These are phyloP conservation scores for Petrolisthes cinctipes DNA, from an alignment of 2,888 invertebrate genomes.

Conservation along the genomic window DNA sequence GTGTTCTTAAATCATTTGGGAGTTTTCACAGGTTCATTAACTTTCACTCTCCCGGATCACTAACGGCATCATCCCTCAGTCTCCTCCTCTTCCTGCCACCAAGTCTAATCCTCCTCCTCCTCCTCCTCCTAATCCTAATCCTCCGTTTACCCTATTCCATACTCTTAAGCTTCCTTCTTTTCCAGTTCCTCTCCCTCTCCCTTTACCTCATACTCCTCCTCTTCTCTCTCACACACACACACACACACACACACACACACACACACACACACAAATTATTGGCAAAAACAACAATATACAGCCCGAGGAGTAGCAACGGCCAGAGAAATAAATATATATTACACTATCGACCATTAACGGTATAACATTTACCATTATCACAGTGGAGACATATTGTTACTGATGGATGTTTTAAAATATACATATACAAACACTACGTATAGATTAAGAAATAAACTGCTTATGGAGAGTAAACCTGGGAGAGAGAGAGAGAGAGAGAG, in stretches of 20 bases:
- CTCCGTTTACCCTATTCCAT: not conserved
- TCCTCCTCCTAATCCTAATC: not conserved
- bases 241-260: not conserved
- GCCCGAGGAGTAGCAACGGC: no score
- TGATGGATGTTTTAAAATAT: no score
- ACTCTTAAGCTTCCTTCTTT: not conserved
- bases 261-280: not conserved
- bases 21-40: no score
- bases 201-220: not conserved
- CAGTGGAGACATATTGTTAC: no score
- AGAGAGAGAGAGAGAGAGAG: slow-evolving; percentile 10
- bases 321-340: no score
- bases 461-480: not conserved
- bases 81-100: not conserved
- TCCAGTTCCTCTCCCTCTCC: not conserved
- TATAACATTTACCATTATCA: no score
- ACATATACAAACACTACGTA: no score
- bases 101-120: not conserved
- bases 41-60: no score
- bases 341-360: no score
- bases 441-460: not conserved
- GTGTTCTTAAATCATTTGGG: no score
- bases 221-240: not conserved
- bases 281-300: no score
- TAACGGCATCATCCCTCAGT: no score